Evolutionary conservation across 2,888 invertebrate species (phyloP), one percentile per base, ranked within the genome.

Genomic region (Drosophila sordidula): DNA sequence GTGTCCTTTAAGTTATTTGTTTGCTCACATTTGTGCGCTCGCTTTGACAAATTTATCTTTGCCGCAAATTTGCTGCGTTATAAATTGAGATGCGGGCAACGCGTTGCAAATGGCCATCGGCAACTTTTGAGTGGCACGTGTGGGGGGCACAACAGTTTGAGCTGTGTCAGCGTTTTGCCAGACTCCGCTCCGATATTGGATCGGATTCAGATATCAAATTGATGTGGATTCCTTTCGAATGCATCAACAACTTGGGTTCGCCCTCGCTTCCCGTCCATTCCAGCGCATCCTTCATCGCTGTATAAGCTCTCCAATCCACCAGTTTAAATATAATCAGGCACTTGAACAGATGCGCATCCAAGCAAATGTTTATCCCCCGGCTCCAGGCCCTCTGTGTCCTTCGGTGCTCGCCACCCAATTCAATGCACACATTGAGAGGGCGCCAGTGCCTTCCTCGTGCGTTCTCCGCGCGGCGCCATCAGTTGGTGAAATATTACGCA

Each of bases 271-370:
- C 46, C 25, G 51, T 54, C 46, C 39, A 44, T 46, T 26, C 12
- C 45, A 45, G 36, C 41, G 25, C 47, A 67, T 55, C 25, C 63
- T 81, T 85, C 64, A 72, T 61, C 63, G 47, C 62, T 49, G 59
- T 51, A 38, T 77, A 65, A 64, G 71, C 76, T 57, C 59, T 75
- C 45, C 86, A 86, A 69, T 75, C 52, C 49, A 57, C 54, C 54
- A 64, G 78, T 57, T 75, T 75, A 75, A 88, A 88, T 67, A 80
- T 82, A 82, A 88, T 82, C 82, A 82, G 82, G 73, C 86, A 88
- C 82, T 82, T 80, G 82, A 82, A 86, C 82, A 82, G 87, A 73
- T 82, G 82, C 73, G 87, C 83, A 88, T 49, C 78, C 52, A 77
- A 80, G 82, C 83, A 83, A 80, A 73, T 58, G 74, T 65, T 75